Percentiles rank a stretch among this genome's conserved stretches.
Evolutionary conservation across 2,888 invertebrate species (phyloP).

Genomic region (Stenodera caucasica): DNA sequence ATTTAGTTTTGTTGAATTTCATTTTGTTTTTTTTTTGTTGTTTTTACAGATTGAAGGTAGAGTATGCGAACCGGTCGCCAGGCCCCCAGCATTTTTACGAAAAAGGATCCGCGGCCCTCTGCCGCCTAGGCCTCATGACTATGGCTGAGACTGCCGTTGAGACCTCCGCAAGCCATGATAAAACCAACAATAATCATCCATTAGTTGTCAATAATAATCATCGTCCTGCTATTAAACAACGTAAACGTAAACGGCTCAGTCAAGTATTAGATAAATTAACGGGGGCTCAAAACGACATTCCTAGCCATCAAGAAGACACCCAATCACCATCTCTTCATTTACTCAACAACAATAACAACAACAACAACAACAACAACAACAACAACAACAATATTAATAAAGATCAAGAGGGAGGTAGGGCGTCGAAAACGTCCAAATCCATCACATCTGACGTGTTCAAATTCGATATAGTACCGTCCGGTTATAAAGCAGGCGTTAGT

Average conservation of each 20-base stretch:
- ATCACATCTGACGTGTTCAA: conserved; percentile 58
- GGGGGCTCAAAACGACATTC: conserved; percentile 47
- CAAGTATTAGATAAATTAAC: conserved; percentile 78
- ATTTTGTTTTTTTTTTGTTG: background rate
- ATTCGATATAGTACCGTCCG: conserved; percentile 55
- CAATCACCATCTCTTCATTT: conserved; percentile 56
- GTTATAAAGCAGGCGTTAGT: conserved; percentile 53
- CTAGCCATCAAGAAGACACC: conserved; percentile 23
- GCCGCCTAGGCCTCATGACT: conserved; percentile 66
- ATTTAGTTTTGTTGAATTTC: background rate
- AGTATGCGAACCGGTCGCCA: conserved; percentile 37
- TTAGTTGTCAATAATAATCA: conserved; percentile 66
- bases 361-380: conserved; percentile 49
- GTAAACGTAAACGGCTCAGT: conserved; percentile 78
- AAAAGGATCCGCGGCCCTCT: conserved; percentile 61
- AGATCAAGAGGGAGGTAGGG: conserved; percentile 21
- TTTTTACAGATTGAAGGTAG: conserved; percentile 34
- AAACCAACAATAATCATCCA: conserved; percentile 62
- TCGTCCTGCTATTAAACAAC: conserved; percentile 65
- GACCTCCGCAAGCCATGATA: conserved; percentile 55
- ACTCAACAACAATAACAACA: conserved; percentile 49
- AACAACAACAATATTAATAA: conserved; percentile 28
- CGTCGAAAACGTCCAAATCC: conserved; percentile 42
- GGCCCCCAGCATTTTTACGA: conserved; percentile 13
- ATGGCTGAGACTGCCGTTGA: conserved; percentile 70